These are phyloP conservation scores for Amphilophus citrinellus DNA, from an alignment of 2,113 vertebrate genomes.

Conservation along the genomic window DNA sequence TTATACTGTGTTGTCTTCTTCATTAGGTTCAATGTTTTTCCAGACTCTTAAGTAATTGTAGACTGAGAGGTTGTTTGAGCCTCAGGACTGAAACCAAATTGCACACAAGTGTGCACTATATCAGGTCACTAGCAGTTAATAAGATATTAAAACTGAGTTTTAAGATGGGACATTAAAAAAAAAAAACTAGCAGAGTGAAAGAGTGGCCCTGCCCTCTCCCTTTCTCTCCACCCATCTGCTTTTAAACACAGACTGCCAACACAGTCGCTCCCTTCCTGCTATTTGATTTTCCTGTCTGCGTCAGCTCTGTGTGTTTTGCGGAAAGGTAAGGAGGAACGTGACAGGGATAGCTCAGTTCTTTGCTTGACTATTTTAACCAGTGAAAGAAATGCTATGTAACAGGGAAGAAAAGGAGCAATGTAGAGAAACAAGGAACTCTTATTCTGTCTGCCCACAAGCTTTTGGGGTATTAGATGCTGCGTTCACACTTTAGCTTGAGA, in stretches of 20 bases:
- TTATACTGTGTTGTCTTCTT: neutral
- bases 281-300: neutral
- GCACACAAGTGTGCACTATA: neutral
- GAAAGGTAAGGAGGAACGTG: slow-evolving; percentile 37
- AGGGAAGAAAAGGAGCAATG: neutral
- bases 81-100: neutral
- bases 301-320: slow-evolving; percentile 7
- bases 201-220: slow-evolving; percentile 23
- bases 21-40: neutral
- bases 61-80: neutral
- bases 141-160: neutral
- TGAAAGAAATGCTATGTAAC: neutral
- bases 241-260: neutral
- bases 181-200: neutral
- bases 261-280: slow-evolving; percentile 3
- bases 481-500: neutral
- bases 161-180: neutral
- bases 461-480: neutral
- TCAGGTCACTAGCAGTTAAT: neutral
- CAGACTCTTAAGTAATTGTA: neutral
- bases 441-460: neutral
- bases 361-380: neutral
- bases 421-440: neutral
- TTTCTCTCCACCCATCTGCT: neutral
- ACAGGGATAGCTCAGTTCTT: neutral